These are phyloP conservation scores for Ectemnius cavifrons DNA, from an alignment of 2,888 invertebrate genomes.

Conservation along the genomic window DNA sequence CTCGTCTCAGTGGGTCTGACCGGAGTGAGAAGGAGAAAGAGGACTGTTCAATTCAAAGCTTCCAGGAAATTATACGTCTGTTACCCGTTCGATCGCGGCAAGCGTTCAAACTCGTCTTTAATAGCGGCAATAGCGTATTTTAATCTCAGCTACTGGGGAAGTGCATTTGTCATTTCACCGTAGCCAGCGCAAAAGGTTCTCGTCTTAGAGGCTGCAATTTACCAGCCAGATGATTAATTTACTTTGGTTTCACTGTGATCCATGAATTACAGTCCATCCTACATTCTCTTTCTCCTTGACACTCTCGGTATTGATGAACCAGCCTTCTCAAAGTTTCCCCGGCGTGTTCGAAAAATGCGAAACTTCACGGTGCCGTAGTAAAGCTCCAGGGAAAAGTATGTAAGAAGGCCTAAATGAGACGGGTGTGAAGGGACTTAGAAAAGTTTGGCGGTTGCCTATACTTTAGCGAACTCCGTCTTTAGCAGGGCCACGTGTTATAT, in stretches of 20 bases:
- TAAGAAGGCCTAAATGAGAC: too few relatives aligned
- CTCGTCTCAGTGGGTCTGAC: constrained; percentile 63
- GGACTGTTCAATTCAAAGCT: constrained; percentile 73
- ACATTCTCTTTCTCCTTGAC: not conserved
- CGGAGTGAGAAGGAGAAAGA: constrained; percentile 46
- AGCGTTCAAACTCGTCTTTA: constrained; percentile 64
- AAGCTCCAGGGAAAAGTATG: too few relatives aligned
- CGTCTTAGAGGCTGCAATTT: constrained; percentile 53
- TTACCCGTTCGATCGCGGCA: constrained; percentile 65
- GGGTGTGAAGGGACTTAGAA: not conserved
- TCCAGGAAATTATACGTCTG: constrained; percentile 76
- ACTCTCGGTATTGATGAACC: too few relatives aligned
- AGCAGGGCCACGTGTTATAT: constrained; percentile 35
- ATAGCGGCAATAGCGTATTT: constrained; percentile 71
- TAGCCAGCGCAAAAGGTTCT: constrained; percentile 46
- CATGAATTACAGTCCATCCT: constrained; percentile 18
- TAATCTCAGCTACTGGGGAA: constrained; percentile 63
- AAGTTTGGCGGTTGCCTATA: constrained; percentile 34
- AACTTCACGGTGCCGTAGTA: too few relatives aligned
- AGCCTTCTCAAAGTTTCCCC: too few relatives aligned
- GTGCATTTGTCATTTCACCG: constrained; percentile 64
- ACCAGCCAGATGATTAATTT: constrained; percentile 47
- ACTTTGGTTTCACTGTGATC: constrained; percentile 31
- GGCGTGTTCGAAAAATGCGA: too few relatives aligned
- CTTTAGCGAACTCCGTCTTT: constrained; percentile 21